Conservation (phyloP, 30 jellyfish, hydroid and myxozoan species). For the Nemopilema nomurai region DNA sequence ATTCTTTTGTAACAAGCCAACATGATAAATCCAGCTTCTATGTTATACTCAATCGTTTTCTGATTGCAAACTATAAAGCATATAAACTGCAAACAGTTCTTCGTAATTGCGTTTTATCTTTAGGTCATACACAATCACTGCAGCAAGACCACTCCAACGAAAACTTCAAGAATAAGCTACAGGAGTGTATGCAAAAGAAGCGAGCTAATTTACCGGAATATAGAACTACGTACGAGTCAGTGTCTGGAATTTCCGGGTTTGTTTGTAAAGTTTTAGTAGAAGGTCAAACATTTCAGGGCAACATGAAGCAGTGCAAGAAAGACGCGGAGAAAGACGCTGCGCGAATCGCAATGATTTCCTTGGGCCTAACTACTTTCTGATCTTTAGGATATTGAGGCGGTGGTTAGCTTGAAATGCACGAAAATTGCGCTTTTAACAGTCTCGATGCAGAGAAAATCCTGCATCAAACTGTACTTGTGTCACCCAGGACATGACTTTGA, state of each 20-base stretch:
- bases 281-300: conserved; percentile 25
- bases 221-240: background rate
- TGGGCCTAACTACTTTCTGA: conserved; percentile 23
- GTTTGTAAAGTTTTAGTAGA: conserved; percentile 29
- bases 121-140: background rate
- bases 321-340: conserved; percentile 70
- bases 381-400: background rate
- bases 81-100: too few relatives aligned
- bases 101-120: background rate
- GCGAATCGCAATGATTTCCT: conserved; percentile 29
- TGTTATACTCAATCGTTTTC: too few relatives aligned
- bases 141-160: conserved; percentile 1
- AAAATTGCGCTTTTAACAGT: too few relatives aligned
- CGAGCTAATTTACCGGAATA: conserved; percentile 30
- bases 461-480: too few relatives aligned
- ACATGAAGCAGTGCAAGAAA: conserved; percentile 11
- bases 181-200: conserved; percentile 46
- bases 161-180: conserved; percentile 41
- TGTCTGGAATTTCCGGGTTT: conserved; percentile 1
- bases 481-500: too few relatives aligned
- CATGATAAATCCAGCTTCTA: too few relatives aligned
- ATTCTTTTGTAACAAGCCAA: too few relatives aligned
- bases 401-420: too few relatives aligned
- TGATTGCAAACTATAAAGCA: too few relatives aligned
- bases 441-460: too few relatives aligned